Evolutionary conservation across 92 coral and sea anemone species (phyloP), one percentile per base, ranked within the genome.

Genomic region (Siderastrea radians): DNA sequence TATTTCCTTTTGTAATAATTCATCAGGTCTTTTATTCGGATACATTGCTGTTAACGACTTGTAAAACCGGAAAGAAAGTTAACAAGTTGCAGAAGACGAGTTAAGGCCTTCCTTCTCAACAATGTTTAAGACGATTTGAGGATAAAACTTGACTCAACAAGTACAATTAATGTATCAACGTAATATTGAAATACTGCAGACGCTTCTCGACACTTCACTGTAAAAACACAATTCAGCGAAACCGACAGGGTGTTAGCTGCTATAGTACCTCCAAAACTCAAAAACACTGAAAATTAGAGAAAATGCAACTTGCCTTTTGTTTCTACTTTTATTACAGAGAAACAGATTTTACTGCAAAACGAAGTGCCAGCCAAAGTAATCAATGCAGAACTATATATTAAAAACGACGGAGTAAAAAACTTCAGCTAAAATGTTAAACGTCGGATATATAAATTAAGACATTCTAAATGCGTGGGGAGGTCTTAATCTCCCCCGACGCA

Each of bases 21-120:
- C 64, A 65, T n/a, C 70, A 43, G 3, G 66, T 43, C 46, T 66
- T 66, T 66, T 50, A 3, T 14, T 47, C 82, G 82, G 49, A 72
- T 13, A 77, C 55, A 78, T 78, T 48, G 60, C 78, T 44, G 85
- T 81, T 60, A 71, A 38, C 79, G 54, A 59, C 64, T 50, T 44
- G 13, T 5, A 75, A 76, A 53, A 76, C 80, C 89, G 83, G 89
- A 57, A 61, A 75, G 89, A 38, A 50, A 76, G 54, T 77, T 17
- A 77, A 61, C 80, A 46, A 44, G 55, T 63, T 61, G 9, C 55
- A 50, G 70, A 53, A 12, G 17, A 43, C 3, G 62, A 50, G 5
- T 47, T 62, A 5, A 19, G 2, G 9, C 61, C 10, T n/a, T 59
- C 68, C 68, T 77, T 26, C 53, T 77, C 44, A 68, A 49, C 38